Evolutionary conservation across 2,113 vertebrate genomes (phyloP).

Genomic region (Elgaria multicarinata): DNA sequence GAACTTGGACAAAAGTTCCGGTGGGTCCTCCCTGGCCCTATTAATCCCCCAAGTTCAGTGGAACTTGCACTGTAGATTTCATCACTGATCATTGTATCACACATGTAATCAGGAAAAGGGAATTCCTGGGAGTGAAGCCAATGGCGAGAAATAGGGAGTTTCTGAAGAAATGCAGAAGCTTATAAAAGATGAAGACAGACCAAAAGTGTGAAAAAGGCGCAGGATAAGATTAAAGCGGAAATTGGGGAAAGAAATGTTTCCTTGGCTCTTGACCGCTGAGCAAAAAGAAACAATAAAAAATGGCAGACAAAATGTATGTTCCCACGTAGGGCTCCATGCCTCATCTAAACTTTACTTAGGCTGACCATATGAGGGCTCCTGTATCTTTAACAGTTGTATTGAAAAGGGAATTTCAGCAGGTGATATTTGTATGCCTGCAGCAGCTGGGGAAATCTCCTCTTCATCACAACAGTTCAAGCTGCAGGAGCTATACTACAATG

Average conservation of each 20-base stretch:
- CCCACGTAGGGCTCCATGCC: not conserved
- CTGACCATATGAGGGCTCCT: too few species aligned
- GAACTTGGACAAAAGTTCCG: not conserved
- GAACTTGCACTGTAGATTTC: not conserved
- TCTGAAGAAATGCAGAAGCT: constrained; percentile 9
- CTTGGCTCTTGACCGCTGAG: not conserved
- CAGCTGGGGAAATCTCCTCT: too few species aligned
- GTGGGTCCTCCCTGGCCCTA: not conserved
- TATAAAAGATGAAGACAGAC: not conserved
- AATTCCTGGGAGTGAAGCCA: constrained; percentile 12
- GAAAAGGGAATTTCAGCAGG: too few species aligned
- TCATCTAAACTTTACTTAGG: not conserved
- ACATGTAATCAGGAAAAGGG: not conserved
- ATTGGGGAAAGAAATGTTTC: not conserved
- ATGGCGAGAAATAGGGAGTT: not conserved
- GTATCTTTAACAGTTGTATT: too few species aligned
- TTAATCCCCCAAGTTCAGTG: constrained; percentile 3
- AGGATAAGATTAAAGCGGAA: not conserved
- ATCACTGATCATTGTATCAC: not conserved
- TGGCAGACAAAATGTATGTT: not conserved
- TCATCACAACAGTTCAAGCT: too few species aligned
- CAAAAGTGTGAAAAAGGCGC: not conserved
- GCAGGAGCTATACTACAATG: too few species aligned
- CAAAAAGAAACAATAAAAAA: constrained; percentile 2
- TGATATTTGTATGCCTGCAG: too few species aligned